Evolutionary conservation across 1,140 invertebrate genomes (phyloP), one percentile per base, ranked within the genome.

Genomic region (Lethrus apterus): DNA sequence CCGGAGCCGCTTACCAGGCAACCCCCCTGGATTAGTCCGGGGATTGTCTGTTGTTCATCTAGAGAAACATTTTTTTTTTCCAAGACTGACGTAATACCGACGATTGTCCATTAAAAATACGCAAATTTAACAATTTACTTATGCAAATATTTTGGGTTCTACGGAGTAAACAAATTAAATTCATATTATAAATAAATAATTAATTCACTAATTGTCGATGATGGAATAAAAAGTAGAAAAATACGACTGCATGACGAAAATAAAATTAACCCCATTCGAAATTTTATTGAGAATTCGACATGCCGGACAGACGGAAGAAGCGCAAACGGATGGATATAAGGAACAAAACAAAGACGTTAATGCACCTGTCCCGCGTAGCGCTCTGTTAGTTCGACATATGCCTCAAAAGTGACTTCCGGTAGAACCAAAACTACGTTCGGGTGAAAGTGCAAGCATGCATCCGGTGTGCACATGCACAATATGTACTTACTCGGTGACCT

Each of bases 331-430:
- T 57, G 60, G 50, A 63, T 54, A 57, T 51, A 52, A 51, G 46
- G 57, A 62, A 45, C 62, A 63, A 64, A 64, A 64, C 60, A 63
- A 56, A 63, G 50, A 48, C 48, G 56, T 41, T 55, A 55, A 55
- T 57, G 43, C 50, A 52, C 44, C 40, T 44, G 40, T 13, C 19
- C 29, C 34, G 34, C 31, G 26, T 52, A 14, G 38, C 45, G 19
- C 41, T 32, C 18, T 23, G 20, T 34, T 17, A 33, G 14, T 34
- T 43, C 31, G 13, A 46, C 34, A 34, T 46, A 46, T 38, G 31
- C 33, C 24, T 23, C 23, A 38, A 24, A 21, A n/a, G 35, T 21
- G 35, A 38, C 35, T 38, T 38, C 15, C 34, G 41, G 36, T 42
- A 21, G 30, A 44, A 31, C 26, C 38, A 34, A 44, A 29, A 10